phyloP scores from a whole-genome alignment of 2,888 invertebrate genomes.

The Athripsodes cinereus region DNA sequence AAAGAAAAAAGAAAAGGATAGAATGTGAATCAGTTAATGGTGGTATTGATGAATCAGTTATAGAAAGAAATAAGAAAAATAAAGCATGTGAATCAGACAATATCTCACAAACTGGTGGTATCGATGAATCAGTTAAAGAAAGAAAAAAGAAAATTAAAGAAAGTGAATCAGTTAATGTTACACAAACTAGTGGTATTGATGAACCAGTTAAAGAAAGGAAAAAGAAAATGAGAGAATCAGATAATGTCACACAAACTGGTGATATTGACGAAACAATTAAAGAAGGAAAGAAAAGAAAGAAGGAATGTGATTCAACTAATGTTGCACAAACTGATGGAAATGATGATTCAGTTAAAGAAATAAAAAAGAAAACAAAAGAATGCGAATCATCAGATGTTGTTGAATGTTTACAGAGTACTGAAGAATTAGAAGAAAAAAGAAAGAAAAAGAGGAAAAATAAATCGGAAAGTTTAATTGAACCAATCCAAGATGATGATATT shows the following conservation, averaged over 20 bases:
- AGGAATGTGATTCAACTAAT: too few species aligned
- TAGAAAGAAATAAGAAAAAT: constrained; percentile 7
- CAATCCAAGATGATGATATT: too few species aligned
- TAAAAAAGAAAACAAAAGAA: too few species aligned
- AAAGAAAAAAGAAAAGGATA: constrained; percentile 4
- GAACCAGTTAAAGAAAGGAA: neutral
- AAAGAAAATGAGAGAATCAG: constrained; percentile 9
- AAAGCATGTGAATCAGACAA: neutral
- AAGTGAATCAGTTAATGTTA: neutral
- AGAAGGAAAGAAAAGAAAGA: too few species aligned
- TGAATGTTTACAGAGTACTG: too few species aligned
- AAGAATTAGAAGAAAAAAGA: too few species aligned
- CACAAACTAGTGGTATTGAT: neutral
- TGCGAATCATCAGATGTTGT: too few species aligned
- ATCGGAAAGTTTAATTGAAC: too few species aligned
- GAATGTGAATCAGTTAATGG: neutral
- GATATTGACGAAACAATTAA: neutral
- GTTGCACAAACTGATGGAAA: too few species aligned
- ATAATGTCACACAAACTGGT: neutral
- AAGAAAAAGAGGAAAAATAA: neutral
- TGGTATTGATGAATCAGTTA: constrained; percentile 1
- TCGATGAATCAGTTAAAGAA: neutral
- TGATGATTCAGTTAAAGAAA: too few species aligned
- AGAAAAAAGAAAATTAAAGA: constrained; percentile 6
- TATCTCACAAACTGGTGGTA: neutral